A percentile compares a stretch with the other conserved stretches of the same genome.
Conservation (phyloP, 2,113 vertebrate genomes). For the Percina caprodes region DNA sequence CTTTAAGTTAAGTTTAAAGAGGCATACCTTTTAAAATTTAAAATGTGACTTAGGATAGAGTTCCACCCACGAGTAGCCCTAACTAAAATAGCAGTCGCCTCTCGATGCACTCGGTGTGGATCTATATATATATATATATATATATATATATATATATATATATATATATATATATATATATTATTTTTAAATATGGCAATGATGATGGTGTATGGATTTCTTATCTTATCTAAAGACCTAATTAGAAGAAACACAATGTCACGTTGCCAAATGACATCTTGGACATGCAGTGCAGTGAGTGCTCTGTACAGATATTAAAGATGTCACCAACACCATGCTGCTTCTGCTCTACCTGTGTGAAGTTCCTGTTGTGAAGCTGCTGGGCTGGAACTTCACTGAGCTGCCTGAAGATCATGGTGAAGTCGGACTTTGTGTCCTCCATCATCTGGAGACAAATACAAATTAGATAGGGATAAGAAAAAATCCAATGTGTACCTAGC, state of each 20-base stretch:
- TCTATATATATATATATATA: too few relatives aligned
- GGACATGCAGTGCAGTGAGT: neutral
- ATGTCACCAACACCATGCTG: neutral
- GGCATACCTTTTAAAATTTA: too few relatives aligned
- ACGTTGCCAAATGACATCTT: neutral
- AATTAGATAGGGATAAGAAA: neutral
- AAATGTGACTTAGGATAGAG: too few relatives aligned
- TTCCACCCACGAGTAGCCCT: too few relatives aligned
- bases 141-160: too few relatives aligned
- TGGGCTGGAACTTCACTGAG: constrained; percentile 83
- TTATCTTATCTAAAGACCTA: neutral
- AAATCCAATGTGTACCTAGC: neutral
- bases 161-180: too few relatives aligned
- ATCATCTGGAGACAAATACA: constrained; percentile 77
- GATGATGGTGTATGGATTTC: too few relatives aligned
- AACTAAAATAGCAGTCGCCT: too few relatives aligned
- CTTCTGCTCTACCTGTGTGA: constrained; percentile 75
- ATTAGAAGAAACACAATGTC: neutral
- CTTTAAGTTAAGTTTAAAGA: too few relatives aligned
- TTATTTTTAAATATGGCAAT: too few relatives aligned
- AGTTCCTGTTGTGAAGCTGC: constrained; percentile 72
- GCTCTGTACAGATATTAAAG: neutral
- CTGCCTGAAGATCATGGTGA: constrained; percentile 88
- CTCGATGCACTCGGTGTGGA: too few relatives aligned
- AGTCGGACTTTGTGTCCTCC: constrained; percentile 86